These are phyloP conservation scores for Fregata magnificens DNA, from an alignment of 2,113 vertebrate genomes.

Conservation along the genomic window DNA sequence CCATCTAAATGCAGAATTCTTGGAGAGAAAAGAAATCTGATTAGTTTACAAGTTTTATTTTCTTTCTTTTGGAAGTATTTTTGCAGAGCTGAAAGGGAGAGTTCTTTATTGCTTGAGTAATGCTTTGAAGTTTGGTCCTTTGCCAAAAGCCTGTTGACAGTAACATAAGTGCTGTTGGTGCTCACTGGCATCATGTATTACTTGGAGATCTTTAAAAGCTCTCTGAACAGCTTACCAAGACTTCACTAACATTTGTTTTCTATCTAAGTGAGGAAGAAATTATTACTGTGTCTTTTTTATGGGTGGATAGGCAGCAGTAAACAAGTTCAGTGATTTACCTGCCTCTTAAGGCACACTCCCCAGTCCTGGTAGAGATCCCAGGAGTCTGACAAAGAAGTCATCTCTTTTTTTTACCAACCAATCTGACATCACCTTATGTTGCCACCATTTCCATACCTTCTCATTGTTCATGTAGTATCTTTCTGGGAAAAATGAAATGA, in stretches of 20 bases:
- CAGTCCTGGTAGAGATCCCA: background rate
- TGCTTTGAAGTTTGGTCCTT: background rate
- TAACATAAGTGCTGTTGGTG: background rate
- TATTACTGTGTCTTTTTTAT: background rate
- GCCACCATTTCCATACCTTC: background rate
- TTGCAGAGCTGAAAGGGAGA: background rate
- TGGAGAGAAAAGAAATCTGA: background rate
- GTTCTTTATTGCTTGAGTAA: background rate
- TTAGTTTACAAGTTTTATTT: background rate
- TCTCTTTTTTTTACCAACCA: background rate
- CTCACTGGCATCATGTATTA: background rate
- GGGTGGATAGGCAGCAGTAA: background rate
- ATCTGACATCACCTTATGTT: background rate
- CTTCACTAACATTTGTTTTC: conserved; percentile 10
- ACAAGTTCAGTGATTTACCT: background rate
- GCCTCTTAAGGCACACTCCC: background rate
- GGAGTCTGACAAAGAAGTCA: background rate
- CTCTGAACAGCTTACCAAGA: background rate
- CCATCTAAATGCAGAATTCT: background rate
- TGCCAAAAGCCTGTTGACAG: background rate
- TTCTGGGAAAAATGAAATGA: background rate
- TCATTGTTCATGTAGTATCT: background rate
- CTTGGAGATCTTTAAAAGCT: background rate
- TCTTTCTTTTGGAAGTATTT: background rate
- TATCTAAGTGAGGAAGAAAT: background rate